These are phyloP conservation scores for Auanema sp. DNA, from an alignment of 2,888 invertebrate genomes.

Conservation along the genomic window DNA sequence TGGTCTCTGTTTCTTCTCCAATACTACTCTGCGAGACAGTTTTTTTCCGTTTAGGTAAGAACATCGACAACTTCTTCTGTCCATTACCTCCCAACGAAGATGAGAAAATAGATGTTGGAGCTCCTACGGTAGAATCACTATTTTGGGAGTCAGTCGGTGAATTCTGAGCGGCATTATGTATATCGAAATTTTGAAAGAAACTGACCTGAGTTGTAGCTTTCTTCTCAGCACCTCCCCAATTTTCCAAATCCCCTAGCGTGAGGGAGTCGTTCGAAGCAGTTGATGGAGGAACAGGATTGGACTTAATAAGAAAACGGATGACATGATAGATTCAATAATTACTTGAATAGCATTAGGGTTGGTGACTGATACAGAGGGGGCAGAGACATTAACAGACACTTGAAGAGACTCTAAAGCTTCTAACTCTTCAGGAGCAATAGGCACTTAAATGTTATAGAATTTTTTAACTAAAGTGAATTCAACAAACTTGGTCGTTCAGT, in stretches of 20 bases:
- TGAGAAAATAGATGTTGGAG: slow-evolving; percentile 11
- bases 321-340: no score
- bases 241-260: slow-evolving; percentile 12
- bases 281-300: slow-evolving; percentile 2
- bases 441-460: slow-evolving; percentile 2
- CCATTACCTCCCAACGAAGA: slow-evolving; percentile 16
- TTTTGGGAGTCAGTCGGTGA: slow-evolving; percentile 22
- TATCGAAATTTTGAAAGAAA: background rate
- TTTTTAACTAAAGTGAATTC: background rate
- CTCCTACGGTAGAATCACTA: slow-evolving; percentile 19
- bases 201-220: background rate
- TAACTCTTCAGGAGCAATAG: slow-evolving; percentile 19
- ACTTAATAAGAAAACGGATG: no score
- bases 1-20: slow-evolving; percentile 12
- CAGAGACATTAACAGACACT: no score
- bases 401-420: slow-evolving; percentile 1
- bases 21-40: slow-evolving; percentile 28
- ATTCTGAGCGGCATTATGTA: slow-evolving; percentile 10
- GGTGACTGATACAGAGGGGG: no score
- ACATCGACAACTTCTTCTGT: slow-evolving; percentile 33
- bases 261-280: slow-evolving; percentile 15
- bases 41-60: slow-evolving; percentile 37
- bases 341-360: no score
- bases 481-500: slow-evolving; percentile 78
- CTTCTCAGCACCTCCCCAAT: slow-evolving; percentile 8